Conservation (phyloP, 2,888 invertebrate genomes). For the Tolmerus cingulatus region DNA sequence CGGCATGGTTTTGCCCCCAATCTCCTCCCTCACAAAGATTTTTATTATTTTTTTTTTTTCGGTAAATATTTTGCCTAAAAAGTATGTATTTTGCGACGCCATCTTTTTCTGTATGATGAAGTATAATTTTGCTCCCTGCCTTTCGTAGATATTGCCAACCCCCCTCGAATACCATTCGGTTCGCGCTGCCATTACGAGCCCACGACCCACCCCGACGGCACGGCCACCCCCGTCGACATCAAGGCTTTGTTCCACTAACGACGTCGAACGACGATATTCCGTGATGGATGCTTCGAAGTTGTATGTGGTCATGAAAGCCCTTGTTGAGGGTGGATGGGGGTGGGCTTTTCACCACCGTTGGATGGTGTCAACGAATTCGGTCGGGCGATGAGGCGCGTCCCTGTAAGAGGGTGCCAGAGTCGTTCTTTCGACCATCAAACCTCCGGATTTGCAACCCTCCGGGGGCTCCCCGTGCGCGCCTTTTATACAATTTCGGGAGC, state of each 20-base stretch:
- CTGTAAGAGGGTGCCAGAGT: constrained; percentile 40
- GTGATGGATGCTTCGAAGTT: constrained; percentile 38
- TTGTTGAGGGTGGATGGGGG: background rate
- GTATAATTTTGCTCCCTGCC: constrained; percentile 33
- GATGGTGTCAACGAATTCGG: constrained; percentile 30
- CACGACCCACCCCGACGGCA: background rate
- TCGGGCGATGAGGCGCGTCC: background rate
- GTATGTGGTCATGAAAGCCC: constrained; percentile 36
- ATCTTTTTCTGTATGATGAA: constrained; percentile 42
- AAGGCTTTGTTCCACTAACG: constrained; percentile 40
- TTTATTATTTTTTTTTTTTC: background rate
- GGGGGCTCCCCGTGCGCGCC: background rate
- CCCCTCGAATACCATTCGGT: background rate
- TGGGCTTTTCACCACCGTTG: background rate
- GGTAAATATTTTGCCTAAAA: constrained; percentile 35
- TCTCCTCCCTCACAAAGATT: background rate
- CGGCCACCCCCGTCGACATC: background rate
- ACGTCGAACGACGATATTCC: constrained; percentile 36
- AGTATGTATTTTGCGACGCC: constrained; percentile 43
- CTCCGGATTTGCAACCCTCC: constrained; percentile 28
- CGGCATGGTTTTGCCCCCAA: background rate
- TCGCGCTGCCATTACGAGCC: constrained; percentile 18
- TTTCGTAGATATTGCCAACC: constrained; percentile 6
- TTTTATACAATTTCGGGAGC: background rate
- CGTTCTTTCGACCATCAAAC: constrained; percentile 38